These are phyloP conservation scores for Tribolium castaneum DNA, from an alignment of 1,140 invertebrate genomes.

Conservation along the genomic window DNA sequence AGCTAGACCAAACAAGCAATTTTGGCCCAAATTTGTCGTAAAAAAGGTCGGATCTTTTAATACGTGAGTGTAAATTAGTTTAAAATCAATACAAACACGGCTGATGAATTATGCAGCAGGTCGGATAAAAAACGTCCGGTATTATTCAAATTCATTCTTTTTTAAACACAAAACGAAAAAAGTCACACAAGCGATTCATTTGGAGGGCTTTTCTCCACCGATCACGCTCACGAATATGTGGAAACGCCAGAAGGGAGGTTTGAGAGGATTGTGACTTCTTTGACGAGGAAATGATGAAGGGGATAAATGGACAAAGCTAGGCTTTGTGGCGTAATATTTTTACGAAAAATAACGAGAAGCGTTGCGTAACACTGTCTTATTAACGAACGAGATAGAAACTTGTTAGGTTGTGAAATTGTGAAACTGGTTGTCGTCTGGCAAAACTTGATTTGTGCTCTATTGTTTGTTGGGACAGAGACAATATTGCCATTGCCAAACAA, in stretches of 20 bases:
- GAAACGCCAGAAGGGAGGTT: constrained; percentile 7
- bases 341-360: not conserved
- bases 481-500: not conserved
- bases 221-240: not conserved
- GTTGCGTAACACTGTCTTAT: not conserved
- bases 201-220: constrained; percentile 7
- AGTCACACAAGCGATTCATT: constrained; percentile 21
- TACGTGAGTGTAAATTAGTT: constrained; percentile 9
- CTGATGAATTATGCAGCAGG: constrained; percentile 2
- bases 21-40: not conserved
- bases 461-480: not conserved
- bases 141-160: constrained; percentile 20
- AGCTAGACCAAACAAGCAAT: not conserved
- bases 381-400: not conserved
- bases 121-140: constrained; percentile 1
- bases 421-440: not conserved
- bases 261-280: not conserved
- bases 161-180: constrained; percentile 4
- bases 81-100: constrained; percentile 1
- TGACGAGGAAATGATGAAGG: constrained; percentile 6
- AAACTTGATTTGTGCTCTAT: not conserved
- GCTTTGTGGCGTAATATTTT: constrained; percentile 11
- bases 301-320: constrained; percentile 5
- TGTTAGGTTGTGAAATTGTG: not conserved
- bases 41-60: constrained; percentile 14